Conservation (phyloP, 1,140 invertebrate genomes). For the Apis florea region DNA sequence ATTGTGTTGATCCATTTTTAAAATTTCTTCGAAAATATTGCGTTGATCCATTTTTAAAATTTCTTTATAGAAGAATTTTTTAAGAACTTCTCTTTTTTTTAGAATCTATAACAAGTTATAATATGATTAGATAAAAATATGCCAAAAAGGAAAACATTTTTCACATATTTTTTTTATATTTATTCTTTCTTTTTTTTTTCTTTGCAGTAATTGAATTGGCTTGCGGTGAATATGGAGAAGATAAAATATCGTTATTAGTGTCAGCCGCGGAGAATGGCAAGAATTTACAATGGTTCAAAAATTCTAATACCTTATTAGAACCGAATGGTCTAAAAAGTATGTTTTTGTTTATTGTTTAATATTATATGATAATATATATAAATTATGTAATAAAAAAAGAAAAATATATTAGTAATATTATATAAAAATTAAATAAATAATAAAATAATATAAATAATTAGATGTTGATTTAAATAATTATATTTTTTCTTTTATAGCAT, state of each 20-base stretch:
- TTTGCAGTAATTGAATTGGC: conserved; percentile 91
- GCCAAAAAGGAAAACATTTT: not conserved
- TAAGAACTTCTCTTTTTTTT: too few relatives aligned
- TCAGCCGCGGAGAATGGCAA: conserved; percentile 87
- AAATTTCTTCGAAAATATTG: not conserved
- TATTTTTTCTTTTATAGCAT: conserved; percentile 44
- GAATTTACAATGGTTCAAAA: conserved; percentile 85
- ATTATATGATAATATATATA: not conserved
- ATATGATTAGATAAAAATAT: too few relatives aligned
- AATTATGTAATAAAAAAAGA: too few relatives aligned
- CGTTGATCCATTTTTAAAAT: not conserved
- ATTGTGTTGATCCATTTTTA: not conserved
- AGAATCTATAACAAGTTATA: too few relatives aligned
- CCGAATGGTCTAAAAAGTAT: conserved; percentile 82
- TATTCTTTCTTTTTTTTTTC: not conserved
- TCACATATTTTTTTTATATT: not conserved
- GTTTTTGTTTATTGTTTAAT: conserved; percentile 8
- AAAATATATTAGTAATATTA: not conserved
- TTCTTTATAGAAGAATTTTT: not conserved
- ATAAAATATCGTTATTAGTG: conserved; percentile 87
- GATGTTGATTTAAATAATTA: too few relatives aligned
- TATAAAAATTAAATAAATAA: not conserved
- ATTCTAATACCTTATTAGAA: conserved; percentile 80
- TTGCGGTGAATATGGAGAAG: conserved; percentile 92
- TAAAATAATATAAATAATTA: not conserved